These are phyloP conservation scores for Hypomesus transpacificus DNA, from an alignment of 2,113 vertebrate genomes.

Conservation along the genomic window DNA sequence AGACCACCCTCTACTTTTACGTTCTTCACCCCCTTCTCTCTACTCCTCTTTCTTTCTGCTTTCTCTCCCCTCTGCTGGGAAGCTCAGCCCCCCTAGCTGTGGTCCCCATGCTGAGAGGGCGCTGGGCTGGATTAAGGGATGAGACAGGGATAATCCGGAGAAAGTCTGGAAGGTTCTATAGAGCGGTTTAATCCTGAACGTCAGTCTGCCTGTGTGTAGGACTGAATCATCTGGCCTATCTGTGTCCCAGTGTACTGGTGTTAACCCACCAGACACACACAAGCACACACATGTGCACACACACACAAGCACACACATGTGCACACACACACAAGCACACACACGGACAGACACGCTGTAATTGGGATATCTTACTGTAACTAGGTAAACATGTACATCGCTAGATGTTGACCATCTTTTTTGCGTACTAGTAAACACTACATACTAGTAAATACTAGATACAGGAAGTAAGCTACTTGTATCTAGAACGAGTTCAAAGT, in stretches of 20 bases:
- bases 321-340: too few relatives aligned
- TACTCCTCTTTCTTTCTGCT: too few relatives aligned
- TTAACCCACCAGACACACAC: neutral
- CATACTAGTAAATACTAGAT: too few relatives aligned
- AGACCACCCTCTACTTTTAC: too few relatives aligned
- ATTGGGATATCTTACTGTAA: neutral
- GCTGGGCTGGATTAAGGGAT: slow-evolving; percentile 48
- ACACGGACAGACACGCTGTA: neutral
- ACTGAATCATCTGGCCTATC: neutral
- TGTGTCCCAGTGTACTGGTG: neutral
- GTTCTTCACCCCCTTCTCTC: too few relatives aligned
- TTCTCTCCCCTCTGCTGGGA: neutral
- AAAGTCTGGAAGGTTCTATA: slow-evolving; percentile 48
- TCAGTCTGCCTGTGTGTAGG: neutral
- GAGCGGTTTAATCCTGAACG: slow-evolving; percentile 37
- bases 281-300: too few relatives aligned
- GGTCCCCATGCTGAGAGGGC: neutral
- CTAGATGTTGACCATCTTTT: too few relatives aligned
- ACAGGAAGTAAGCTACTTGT: too few relatives aligned
- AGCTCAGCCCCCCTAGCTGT: neutral
- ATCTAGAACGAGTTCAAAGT: too few relatives aligned
- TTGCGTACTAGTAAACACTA: too few relatives aligned
- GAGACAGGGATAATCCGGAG: slow-evolving; percentile 52
- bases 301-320: neutral
- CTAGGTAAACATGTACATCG: neutral